Conservation (phyloP, 2,888 invertebrate species). For the Limnephilus lunatus region DNA sequence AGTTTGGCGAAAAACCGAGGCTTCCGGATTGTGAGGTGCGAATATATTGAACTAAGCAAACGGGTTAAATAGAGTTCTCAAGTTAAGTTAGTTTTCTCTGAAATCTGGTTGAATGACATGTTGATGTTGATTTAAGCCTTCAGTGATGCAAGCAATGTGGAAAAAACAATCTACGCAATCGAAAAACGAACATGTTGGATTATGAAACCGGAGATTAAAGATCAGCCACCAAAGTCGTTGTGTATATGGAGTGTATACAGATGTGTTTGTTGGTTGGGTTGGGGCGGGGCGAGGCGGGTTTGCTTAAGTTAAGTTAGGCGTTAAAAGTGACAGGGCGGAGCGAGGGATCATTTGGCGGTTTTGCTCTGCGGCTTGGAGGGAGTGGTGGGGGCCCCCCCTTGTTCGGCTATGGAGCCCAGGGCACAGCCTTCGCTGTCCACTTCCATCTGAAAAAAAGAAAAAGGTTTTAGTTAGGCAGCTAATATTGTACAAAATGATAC, state of each 20-base stretch:
- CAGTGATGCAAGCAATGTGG: neutral
- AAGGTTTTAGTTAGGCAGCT: neutral
- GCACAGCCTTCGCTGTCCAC: conserved; percentile 77
- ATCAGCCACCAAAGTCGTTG: conserved; percentile 27
- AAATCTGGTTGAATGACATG: neutral
- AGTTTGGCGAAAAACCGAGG: too few species aligned
- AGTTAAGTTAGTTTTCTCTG: neutral
- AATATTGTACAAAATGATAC: neutral
- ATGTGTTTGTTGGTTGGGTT: neutral
- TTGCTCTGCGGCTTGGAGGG: conserved; percentile 74
- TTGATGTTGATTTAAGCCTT: neutral
- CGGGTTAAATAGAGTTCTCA: neutral
- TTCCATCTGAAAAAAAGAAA: conserved; percentile 70
- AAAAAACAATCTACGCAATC: neutral
- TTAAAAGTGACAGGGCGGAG: conserved; percentile 30
- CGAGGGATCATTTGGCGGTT: conserved; percentile 73
- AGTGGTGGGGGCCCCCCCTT: conserved; percentile 75
- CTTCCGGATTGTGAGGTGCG: too few species aligned
- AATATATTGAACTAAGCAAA: too few species aligned
- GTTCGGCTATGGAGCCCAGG: conserved; percentile 75
- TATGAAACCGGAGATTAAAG: neutral
- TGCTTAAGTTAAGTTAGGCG: neutral
- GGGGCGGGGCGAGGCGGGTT: neutral
- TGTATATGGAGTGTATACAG: conserved; percentile 40
- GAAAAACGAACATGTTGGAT: neutral